Percentiles rank a stretch among this genome's conserved stretches.
Conservation (phyloP, 2,113 vertebrate genomes). For the Notothenia coriiceps region DNA sequence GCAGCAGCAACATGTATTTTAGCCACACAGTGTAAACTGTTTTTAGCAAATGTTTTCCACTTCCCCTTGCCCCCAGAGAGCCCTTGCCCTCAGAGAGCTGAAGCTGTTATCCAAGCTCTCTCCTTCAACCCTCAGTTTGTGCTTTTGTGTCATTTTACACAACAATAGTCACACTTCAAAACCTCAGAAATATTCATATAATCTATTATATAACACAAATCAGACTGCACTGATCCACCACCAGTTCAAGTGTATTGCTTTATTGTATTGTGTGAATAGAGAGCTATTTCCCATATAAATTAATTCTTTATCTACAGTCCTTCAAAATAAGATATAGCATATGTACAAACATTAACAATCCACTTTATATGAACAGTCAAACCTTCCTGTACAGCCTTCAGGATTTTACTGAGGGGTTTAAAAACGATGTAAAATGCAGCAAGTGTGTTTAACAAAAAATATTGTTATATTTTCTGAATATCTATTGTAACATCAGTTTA, state of each 20-base stretch:
- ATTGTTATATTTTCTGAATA: constrained; percentile 19
- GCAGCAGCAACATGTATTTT: no score
- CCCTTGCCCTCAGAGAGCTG: no score
- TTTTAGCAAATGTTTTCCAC: no score
- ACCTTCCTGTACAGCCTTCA: constrained; percentile 25
- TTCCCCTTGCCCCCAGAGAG: no score
- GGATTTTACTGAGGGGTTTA: constrained; percentile 28
- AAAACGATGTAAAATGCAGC: constrained; percentile 58
- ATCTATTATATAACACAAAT: constrained; percentile 18
- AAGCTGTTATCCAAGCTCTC: no score
- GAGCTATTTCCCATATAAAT: constrained; percentile 46
- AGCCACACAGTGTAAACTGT: no score
- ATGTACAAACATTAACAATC: constrained; percentile 64
- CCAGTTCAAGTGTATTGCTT: constrained; percentile 12
- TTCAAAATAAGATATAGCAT: constrained; percentile 43
- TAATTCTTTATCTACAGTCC: constrained; percentile 54
- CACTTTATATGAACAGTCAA: constrained; percentile 17
- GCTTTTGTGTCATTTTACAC: no score
- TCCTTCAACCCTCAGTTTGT: no score
- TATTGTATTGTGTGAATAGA: constrained; percentile 40
- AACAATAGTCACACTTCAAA: no score
- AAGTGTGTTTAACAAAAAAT: constrained; percentile 32
- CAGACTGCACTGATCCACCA: constrained; percentile 7
- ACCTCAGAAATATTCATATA: no score
- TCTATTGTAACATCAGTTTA: constrained; percentile 21